These are phyloP conservation scores for Capitella teleta DNA, from an alignment of 1,140 invertebrate species.

Conservation along the genomic window DNA sequence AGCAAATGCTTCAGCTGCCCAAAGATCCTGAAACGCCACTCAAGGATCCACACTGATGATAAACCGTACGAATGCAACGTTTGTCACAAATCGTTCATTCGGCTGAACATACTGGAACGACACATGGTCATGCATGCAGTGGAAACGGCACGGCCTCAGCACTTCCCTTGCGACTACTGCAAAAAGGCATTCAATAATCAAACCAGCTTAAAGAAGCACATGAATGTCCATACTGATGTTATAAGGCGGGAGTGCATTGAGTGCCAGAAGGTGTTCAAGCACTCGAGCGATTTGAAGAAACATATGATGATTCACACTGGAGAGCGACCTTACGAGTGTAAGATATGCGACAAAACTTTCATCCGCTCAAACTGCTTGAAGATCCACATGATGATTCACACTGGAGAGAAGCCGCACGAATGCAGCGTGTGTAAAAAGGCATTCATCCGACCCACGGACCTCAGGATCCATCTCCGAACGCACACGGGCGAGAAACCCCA, in stretches of 20 bases:
- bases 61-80: too few relatives aligned
- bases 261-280: slow-evolving; percentile 49
- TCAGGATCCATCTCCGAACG: slow-evolving; percentile 15
- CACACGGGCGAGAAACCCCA: slow-evolving; percentile 16
- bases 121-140: too few relatives aligned
- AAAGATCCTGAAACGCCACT: too few relatives aligned
- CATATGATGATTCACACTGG: slow-evolving; percentile 70
- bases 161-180: too few relatives aligned
- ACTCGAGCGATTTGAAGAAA: slow-evolving; percentile 40
- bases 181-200: slow-evolving; percentile 80
- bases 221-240: slow-evolving; percentile 69
- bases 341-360: slow-evolving; percentile 33
- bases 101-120: too few relatives aligned
- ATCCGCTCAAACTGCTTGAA: slow-evolving; percentile 33
- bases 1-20: too few relatives aligned
- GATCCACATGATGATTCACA: slow-evolving; percentile 42
- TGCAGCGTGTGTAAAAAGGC: slow-evolving; percentile 19
- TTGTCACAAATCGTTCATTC: too few relatives aligned
- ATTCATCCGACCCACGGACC: slow-evolving; percentile 15
- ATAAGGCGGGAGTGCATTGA: slow-evolving; percentile 62
- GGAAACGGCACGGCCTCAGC: too few relatives aligned
- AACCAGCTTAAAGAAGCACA: slow-evolving; percentile 67
- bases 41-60: too few relatives aligned
- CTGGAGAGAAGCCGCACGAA: slow-evolving; percentile 60
- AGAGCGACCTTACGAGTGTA: slow-evolving; percentile 60